A percentile compares a stretch with the other conserved stretches of the same genome.
Conservation (phyloP, 2,113 vertebrate species). For the Paedocypris sp. region DNA sequence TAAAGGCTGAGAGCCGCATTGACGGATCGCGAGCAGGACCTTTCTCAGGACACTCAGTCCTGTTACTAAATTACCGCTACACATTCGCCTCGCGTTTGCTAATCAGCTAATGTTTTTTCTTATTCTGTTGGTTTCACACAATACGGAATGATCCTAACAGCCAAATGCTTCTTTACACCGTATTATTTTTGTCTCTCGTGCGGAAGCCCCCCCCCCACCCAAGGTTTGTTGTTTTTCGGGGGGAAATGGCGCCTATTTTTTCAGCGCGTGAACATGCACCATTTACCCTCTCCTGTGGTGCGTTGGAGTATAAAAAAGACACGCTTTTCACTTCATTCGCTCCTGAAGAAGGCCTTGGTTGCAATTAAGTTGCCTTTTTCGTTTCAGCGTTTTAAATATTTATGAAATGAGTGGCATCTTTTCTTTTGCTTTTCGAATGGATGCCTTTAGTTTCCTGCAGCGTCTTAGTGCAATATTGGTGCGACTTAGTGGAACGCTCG, state of each 20-base stretch:
- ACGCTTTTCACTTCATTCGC: neutral
- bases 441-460: neutral
- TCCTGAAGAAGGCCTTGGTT: neutral
- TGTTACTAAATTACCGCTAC: conserved; percentile 36
- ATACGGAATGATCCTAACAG: conserved; percentile 20
- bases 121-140: conserved; percentile 30
- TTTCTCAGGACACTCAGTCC: conserved; percentile 38
- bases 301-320: neutral
- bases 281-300: neutral
- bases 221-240: no score
- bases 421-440: neutral
- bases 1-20: conserved; percentile 55
- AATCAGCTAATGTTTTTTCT: conserved; percentile 49
- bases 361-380: neutral
- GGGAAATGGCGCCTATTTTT: no score
- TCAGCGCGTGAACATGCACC: neutral
- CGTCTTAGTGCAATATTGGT: neutral
- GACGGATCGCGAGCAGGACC: conserved; percentile 56
- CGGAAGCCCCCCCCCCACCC: no score
- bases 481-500: no score
- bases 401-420: neutral
- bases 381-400: neutral
- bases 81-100: conserved; percentile 31
- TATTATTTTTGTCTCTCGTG: no score
- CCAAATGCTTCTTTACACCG: no score